Percentiles rank a stretch among this genome's conserved stretches.
Evolutionary conservation across 2,888 invertebrate genomes (phyloP).

Genomic region (Drosophila subquinaria): DNA sequence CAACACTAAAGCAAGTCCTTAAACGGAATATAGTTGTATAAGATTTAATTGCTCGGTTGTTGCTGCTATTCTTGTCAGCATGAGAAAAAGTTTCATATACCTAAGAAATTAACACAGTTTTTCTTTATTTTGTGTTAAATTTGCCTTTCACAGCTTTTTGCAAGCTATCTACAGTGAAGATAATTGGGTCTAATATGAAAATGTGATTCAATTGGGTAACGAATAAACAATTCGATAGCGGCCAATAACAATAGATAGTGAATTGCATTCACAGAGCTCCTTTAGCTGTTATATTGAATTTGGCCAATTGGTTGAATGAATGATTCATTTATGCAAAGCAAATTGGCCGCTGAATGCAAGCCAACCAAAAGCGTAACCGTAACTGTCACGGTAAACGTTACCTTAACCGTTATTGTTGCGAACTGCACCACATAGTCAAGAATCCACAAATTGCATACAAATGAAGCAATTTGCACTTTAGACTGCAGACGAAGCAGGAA

Average conservation of each 20-base stretch:
- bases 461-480: constrained; percentile 70
- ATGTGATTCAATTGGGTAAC: not conserved
- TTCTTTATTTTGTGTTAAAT: no score
- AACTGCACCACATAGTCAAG: not conserved
- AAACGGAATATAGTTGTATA: no score
- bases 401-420: not conserved
- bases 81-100: no score
- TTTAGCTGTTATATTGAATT: not conserved
- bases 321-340: not conserved
- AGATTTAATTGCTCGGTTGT: no score
- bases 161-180: no score
- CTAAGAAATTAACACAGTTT: no score
- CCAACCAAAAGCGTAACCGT: not conserved
- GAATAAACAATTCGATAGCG: not conserved
- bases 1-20: no score
- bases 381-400: not conserved
- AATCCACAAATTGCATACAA: constrained; percentile 70
- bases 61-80: no score
- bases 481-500: constrained; percentile 26
- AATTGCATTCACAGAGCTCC: not conserved
- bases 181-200: not conserved
- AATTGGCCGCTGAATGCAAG: not conserved
- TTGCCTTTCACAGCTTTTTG: no score
- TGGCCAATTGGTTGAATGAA: constrained; percentile 2
- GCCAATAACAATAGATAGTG: not conserved